Evolutionary conservation across 2,888 invertebrate genomes (phyloP), one percentile per base, ranked within the genome.

Genomic region (Pherbina coryleti): DNA sequence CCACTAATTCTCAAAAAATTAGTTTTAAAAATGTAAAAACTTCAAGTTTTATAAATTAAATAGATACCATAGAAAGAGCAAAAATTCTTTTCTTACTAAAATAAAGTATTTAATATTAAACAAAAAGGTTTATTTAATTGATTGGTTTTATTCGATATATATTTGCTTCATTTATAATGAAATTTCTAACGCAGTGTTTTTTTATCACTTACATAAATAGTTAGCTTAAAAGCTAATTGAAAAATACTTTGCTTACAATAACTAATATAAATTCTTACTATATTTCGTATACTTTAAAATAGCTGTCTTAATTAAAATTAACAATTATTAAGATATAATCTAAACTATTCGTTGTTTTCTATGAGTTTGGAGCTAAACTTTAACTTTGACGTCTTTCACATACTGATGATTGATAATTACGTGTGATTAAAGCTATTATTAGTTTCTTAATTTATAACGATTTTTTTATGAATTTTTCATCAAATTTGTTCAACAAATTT

Each of bases 371-470:
- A 28, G 31, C 31, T 62, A 28, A 62, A 28, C 34, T 31, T 31
- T 64, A 31, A 31, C 28, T 17, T 64, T 64, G n/a, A n/a, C n/a
- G n/a, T 28, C 11, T 31, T 31, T 64, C 22, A 31, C 25, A 64
- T 64, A 64, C 64, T 60, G 25, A 25, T 60, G 14, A 44, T 34
- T 64, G n/a, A 17, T 64, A 28, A 31, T 31, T 64, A 64, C 17
- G n/a, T 64, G 17, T 64, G 34, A 64, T 31, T 34, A 64, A 64
- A 64, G 64, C 64, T 64, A 34, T 64, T 34, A 34, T 34, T 64
- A 64, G 34, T 17, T 31, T 64, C 8, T 8, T 17, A 28, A 44
- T 7, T 37, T 37, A 37, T 37, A 44, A 14, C 14, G 7, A 44
- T 44, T 7, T 44, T 62, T 8, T 25, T 31, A 17, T 28, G 17